Evolutionary conservation across 2,113 vertebrate genomes (phyloP), one percentile per base, ranked within the genome.

Genomic region (Bos javanicus): DNA sequence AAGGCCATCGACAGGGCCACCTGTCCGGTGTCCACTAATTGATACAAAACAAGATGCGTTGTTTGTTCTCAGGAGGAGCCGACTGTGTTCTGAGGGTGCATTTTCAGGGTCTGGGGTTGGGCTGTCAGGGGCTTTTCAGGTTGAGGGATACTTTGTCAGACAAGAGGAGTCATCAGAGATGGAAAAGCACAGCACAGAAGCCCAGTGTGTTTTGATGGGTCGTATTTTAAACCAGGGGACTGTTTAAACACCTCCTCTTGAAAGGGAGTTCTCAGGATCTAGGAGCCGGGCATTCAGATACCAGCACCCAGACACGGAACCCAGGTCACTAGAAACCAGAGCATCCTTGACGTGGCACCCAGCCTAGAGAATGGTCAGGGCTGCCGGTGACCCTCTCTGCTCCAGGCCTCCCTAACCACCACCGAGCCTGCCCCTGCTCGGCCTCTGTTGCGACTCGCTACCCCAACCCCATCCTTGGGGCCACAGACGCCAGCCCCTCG

Each of bases 61-160:
- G 94, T 98, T 96, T 97, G 96, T 97, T 92, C 97, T 97, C 98
- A 89, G 97, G 98, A 98, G 98, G 92, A 89, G 84, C 90, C 87
- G 97, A 97, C 97, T 91, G 97, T 84, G 90, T 97, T 95, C 97
- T 92, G 87, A n/a, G 48, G 98, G 91, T 96, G 98, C 98, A 62
- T 98, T 97, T 97, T 91, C 95, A 67, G 98, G 48, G 84, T 74
- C 91, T 57, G 39, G 54, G 98, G 98, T 95, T 0, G 50, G 96
- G 97, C 94, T 97, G 94, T 97, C 85, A 96, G 97, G 96, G 98
- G 88, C 98, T 98, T 96, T 98, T 98, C 98, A 91, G 92, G 97
- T 96, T 96, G 98, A 98, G 98, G 98, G 94, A n/a, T 98, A 95
- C 98, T 98, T 98, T 97, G 98, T 98, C 98, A 98, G 98, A 97